Conservation (phyloP, 2,113 vertebrate genomes). For the Carettochelys insculpta region DNA sequence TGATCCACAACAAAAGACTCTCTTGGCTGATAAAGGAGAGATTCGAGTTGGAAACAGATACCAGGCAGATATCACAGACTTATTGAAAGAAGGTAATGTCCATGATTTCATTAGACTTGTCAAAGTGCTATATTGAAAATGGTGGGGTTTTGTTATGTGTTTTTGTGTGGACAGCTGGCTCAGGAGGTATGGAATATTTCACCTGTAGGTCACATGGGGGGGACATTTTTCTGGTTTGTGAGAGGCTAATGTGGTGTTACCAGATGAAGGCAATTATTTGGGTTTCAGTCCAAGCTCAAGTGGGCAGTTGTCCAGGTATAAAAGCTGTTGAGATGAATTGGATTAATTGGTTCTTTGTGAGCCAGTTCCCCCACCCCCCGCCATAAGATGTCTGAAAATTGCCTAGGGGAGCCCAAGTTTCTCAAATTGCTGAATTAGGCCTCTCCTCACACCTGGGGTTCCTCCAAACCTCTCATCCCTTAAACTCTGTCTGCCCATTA, state of each 20-base stretch:
- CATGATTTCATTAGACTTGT: neutral
- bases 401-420: slow-evolving; percentile 46
- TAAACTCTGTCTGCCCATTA: slow-evolving; percentile 18
- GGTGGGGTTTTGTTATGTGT: neutral
- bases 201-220: neutral
- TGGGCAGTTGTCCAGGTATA: slow-evolving; percentile 43
- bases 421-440: slow-evolving; percentile 39
- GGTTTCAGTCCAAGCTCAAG: neutral
- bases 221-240: neutral
- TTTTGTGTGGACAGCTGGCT: neutral
- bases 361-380: neutral
- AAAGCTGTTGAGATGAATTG: slow-evolving; percentile 51
- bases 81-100: slow-evolving; percentile 89
- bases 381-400: slow-evolving; percentile 31
- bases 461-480: neutral
- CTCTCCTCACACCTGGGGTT: neutral
- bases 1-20: slow-evolving; percentile 97
- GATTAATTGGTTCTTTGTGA: slow-evolving; percentile 38
- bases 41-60: slow-evolving; percentile 97
- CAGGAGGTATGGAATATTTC: neutral
- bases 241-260: neutral
- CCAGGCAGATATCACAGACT: slow-evolving; percentile 96
- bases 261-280: slow-evolving; percentile 15
- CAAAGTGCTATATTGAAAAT: neutral
- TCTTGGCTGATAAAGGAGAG: slow-evolving; percentile 97